phyloP scores from a whole-genome alignment of 2,113 vertebrate genomes.

The Sinocyclocheilus anophthalmus region DNA sequence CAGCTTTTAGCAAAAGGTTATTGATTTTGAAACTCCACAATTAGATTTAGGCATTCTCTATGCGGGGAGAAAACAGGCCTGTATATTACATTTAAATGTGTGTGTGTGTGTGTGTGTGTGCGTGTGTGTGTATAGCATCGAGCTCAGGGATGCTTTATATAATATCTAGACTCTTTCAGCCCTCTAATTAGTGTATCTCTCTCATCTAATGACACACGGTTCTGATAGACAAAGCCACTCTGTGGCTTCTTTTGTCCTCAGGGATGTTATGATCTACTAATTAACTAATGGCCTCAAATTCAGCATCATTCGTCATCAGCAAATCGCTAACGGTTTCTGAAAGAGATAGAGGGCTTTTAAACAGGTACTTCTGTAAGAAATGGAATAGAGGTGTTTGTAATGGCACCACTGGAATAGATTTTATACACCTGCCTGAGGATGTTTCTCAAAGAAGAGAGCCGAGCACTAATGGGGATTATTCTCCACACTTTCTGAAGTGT shows the following conservation, averaged over 20 bases:
- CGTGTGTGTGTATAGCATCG: conserved; percentile 23
- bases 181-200: conserved; percentile 54
- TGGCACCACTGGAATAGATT: background rate
- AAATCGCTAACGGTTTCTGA: conserved; percentile 36
- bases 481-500: background rate
- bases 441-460: conserved; percentile 13
- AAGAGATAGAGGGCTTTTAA: conserved; percentile 48
- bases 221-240: conserved; percentile 51
- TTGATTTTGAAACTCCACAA: conserved; percentile 42
- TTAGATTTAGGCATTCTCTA: conserved; percentile 31
- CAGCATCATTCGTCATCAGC: conserved; percentile 54
- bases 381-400: conserved; percentile 10
- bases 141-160: conserved; percentile 36
- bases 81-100: conserved; percentile 19
- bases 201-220: conserved; percentile 51
- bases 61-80: conserved; percentile 4
- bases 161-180: conserved; percentile 45
- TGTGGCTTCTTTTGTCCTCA: conserved; percentile 52
- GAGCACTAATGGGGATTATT: conserved; percentile 21
- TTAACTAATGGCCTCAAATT: conserved; percentile 62
- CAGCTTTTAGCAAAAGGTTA: conserved; percentile 35
- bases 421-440: conserved; percentile 26
- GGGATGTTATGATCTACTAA: conserved; percentile 60
- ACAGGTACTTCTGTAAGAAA: conserved; percentile 47
- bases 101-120: background rate